phyloP scores from a whole-genome alignment of 2,888 invertebrate genomes.

The Hydriomena furcata region DNA sequence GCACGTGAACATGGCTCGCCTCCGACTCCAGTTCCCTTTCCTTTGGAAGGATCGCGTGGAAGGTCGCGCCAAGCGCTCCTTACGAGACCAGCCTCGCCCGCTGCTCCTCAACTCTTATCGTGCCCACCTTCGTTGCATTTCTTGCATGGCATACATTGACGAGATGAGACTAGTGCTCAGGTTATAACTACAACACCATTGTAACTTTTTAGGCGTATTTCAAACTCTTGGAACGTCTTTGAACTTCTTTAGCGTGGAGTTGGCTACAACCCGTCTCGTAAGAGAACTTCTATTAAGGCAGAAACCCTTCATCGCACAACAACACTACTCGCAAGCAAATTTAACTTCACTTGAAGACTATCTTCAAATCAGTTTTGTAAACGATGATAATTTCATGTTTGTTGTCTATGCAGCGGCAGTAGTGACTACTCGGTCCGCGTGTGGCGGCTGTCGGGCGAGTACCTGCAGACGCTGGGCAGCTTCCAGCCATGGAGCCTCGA shows the following conservation, averaged over 20 bases:
- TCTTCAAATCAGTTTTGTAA: too few relatives aligned
- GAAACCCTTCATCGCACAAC: too few relatives aligned
- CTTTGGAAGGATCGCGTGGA: slow-evolving; percentile 86
- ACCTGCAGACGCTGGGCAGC: slow-evolving; percentile 90
- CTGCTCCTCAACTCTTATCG: slow-evolving; percentile 87
- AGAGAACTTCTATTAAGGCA: too few relatives aligned
- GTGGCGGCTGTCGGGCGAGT: slow-evolving; percentile 89
- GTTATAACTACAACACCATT: slow-evolving; percentile 72
- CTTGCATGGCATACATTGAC: slow-evolving; percentile 86
- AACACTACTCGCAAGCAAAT: too few relatives aligned
- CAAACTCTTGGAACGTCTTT: too few relatives aligned
- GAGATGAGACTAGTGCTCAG: slow-evolving; percentile 86
- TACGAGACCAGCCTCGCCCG: slow-evolving; percentile 85
- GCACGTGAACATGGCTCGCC: slow-evolving; percentile 84
- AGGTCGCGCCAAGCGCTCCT: slow-evolving; percentile 87
- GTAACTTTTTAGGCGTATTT: too few relatives aligned
- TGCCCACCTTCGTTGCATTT: slow-evolving; percentile 88
- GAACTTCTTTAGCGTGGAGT: too few relatives aligned
- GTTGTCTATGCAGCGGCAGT: slow-evolving; percentile 77
- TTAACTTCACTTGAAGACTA: too few relatives aligned
- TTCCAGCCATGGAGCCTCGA: slow-evolving; percentile 85
- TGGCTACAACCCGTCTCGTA: too few relatives aligned
- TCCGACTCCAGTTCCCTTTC: slow-evolving; percentile 89
- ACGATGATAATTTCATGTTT: not conserved
- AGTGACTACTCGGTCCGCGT: slow-evolving; percentile 88